These are phyloP conservation scores for Rhinichthys osculus DNA, from an alignment of 2,797 vertebrate species.

Conservation along the genomic window DNA sequence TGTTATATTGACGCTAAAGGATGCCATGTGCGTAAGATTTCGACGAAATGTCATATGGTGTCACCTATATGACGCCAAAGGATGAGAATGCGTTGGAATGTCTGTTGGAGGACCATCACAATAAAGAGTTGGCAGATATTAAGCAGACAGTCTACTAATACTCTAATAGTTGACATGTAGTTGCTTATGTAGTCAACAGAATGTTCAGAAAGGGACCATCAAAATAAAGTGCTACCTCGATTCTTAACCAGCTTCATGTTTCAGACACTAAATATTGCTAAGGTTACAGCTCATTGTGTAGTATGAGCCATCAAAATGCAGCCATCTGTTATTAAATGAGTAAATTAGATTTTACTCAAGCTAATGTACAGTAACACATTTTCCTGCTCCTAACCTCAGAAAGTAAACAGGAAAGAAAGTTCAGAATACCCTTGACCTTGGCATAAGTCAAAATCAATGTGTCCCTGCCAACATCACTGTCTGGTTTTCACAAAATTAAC, in stretches of 20 bases:
- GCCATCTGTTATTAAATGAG: conserved; percentile 46
- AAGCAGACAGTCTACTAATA: no score
- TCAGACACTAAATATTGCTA: neutral
- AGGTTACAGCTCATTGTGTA: neutral
- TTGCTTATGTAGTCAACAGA: no score
- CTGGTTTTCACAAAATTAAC: neutral
- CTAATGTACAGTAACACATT: conserved; percentile 14
- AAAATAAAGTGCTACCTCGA: no score
- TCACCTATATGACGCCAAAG: no score
- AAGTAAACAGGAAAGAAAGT: conserved; percentile 2
- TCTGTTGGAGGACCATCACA: no score
- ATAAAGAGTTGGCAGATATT: no score
- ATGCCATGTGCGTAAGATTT: no score
- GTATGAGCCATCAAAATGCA: neutral
- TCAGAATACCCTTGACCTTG: neutral
- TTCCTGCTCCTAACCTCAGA: neutral
- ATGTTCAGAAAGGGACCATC: no score
- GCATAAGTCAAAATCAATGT: conserved; percentile 5
- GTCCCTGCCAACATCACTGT: neutral
- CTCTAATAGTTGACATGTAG: no score
- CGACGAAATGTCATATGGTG: no score
- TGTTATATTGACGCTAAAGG: no score
- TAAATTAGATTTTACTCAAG: conserved; percentile 34
- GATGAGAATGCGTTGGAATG: no score
- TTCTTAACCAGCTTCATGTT: neutral